Evolutionary conservation across 2,888 invertebrate genomes (phyloP).

Genomic region (Polietes domitor): DNA sequence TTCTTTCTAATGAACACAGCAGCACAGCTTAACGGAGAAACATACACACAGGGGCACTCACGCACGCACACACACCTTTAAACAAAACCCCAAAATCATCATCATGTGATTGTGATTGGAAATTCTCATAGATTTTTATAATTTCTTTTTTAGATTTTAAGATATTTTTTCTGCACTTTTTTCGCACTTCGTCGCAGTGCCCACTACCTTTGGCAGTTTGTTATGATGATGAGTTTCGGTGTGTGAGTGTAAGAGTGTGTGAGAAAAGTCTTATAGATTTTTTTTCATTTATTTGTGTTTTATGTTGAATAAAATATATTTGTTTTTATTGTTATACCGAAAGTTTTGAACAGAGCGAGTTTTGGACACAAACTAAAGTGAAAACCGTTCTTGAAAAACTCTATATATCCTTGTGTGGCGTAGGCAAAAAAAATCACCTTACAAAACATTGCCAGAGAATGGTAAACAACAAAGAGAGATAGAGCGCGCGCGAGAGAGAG

Average conservation of each 20-base stretch:
- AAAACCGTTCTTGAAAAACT: not conserved
- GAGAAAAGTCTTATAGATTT: slow-evolving; percentile 42
- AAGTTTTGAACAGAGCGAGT: slow-evolving; percentile 59
- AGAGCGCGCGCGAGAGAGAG: not conserved
- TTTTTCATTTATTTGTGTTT: slow-evolving; percentile 9
- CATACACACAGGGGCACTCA: no score
- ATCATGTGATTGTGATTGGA: not conserved
- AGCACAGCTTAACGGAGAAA: no score
- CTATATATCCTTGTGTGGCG: slow-evolving; percentile 28
- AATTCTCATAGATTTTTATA: slow-evolving; percentile 1
- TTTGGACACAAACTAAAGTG: slow-evolving; percentile 56
- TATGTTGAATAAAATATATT: no score
- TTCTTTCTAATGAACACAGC: no score
- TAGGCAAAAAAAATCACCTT: not conserved
- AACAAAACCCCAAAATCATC: not conserved
- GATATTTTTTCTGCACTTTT: no score
- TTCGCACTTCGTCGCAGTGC: no score
- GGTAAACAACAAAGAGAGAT: not conserved
- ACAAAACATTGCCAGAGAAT: not conserved
- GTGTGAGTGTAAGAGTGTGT: no score
- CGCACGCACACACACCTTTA: no score
- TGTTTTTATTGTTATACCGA: slow-evolving; percentile 27
- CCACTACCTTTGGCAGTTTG: no score
- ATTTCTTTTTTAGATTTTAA: not conserved
- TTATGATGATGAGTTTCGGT: not conserved